phyloP scores from a whole-genome alignment of 2,113 vertebrate genomes.

The Carlito syrichta region DNA sequence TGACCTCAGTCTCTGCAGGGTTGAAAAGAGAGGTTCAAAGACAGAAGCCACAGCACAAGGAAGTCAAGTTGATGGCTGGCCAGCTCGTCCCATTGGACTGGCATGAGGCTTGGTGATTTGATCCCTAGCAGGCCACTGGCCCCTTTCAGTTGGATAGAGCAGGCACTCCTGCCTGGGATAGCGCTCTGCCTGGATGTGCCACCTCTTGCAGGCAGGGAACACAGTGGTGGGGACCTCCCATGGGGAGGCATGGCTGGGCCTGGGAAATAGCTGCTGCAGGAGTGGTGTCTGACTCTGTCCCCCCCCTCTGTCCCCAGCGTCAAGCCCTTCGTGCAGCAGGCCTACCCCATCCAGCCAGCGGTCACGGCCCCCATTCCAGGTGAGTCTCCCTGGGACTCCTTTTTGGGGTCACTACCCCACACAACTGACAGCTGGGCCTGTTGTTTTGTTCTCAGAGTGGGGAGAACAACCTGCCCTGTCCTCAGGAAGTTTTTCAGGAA shows the following conservation, averaged over 20 bases:
- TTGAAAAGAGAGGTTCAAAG: not conserved
- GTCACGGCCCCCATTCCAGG: slow-evolving; percentile 97
- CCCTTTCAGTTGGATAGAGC: not conserved
- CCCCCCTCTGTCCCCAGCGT: slow-evolving; percentile 84
- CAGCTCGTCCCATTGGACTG: not conserved
- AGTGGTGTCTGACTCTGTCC: not conserved
- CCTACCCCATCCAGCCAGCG: slow-evolving; percentile 95
- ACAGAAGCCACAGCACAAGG: no score
- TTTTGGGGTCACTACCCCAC: fast-evolving
- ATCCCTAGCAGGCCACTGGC: not conserved
- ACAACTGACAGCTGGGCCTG: not conserved
- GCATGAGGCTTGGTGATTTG: not conserved
- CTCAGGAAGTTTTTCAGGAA: no score
- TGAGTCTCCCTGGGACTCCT: slow-evolving; percentile 73
- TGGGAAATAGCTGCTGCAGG: not conserved
- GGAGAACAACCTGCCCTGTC: no score
- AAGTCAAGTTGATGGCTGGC: not conserved
- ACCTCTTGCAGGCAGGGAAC: not conserved
- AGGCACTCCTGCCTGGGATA: not conserved
- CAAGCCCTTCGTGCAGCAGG: slow-evolving; percentile 97
- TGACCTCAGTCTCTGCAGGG: not conserved
- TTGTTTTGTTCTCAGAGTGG: not conserved
- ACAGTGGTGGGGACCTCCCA: no score
- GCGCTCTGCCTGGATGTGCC: not conserved
- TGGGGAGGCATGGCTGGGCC: not conserved